Evolutionary conservation across 2,113 vertebrate genomes (phyloP), one percentile per base, ranked within the genome.

Genomic region (Erinaceus europaeus): DNA sequence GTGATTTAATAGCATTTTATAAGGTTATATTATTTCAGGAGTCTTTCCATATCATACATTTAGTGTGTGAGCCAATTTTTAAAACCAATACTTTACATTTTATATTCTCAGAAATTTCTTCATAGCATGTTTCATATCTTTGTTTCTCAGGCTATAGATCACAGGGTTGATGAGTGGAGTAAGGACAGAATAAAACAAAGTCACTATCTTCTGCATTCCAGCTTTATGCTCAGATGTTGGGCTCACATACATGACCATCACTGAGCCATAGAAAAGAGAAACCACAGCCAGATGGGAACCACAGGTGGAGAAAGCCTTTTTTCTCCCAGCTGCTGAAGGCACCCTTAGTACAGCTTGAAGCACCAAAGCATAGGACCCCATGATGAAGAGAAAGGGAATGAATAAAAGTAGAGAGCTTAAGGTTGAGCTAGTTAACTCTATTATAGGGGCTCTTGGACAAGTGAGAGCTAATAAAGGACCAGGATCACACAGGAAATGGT

Each of bases 301-400:
- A 90, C 95, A 96, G 9, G 93, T 96, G 15, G 94, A 96, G 65
- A 96, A 96, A 20, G 95, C 91, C 36, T 96, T 96, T 74, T 71
- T 90, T 55, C 36, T 23, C 27, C 94, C 93, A 73, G 61, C 62
- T 34, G 73, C 57, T 77, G 95, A 94, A 83, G 95, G 94, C 40
- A 94, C 64, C 12, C 40, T 93, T 15, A 94, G 14, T 10, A 96
- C 93, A 81, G 86, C 81, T 34, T 27, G 77, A 9, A 95, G 69
- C 4, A 96, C 93, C 21, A 91, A 14, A 12, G 48, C 27, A 71
- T 96, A 96, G 17, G 94, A 96, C 3, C 62, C 77, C 75, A 92
- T 71, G 44, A 94, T 96, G 10, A 90, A 92, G 18, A 93, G 7
- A 78, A 96, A 95, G 6, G 96, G 94, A 42, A 84, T 62, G 92